Evolutionary conservation across 2,888 invertebrate genomes (phyloP).

Genomic region (Altica lythri): DNA sequence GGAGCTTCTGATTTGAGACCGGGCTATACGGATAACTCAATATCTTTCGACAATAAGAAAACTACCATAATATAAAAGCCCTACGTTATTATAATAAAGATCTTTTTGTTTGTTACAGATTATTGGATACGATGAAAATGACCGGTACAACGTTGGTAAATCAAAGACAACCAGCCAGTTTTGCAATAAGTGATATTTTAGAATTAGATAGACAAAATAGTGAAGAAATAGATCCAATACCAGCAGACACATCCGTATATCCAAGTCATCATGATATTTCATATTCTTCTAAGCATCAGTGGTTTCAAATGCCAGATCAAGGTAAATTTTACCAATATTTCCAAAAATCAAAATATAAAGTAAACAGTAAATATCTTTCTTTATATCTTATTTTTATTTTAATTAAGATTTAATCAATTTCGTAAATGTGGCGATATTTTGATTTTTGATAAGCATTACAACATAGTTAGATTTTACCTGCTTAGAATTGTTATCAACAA

Average conservation of each 20-base stretch:
- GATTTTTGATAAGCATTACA: too few relatives aligned
- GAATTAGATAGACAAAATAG: slow-evolving; percentile 75
- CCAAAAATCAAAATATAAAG: not conserved
- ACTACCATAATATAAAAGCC: too few relatives aligned
- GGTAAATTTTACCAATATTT: slow-evolving; percentile 42
- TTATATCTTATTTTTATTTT: too few relatives aligned
- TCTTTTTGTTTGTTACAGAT: slow-evolving; percentile 62
- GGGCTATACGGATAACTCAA: too few relatives aligned
- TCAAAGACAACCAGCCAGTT: slow-evolving; percentile 75
- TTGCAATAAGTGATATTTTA: slow-evolving; percentile 92
- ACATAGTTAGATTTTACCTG: too few relatives aligned
- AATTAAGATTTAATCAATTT: too few relatives aligned
- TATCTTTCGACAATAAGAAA: too few relatives aligned
- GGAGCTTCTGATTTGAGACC: too few relatives aligned
- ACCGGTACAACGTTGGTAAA: slow-evolving; percentile 59
- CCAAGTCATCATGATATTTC: slow-evolving; percentile 45
- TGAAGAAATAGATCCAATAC: slow-evolving; percentile 52
- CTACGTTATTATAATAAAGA: too few relatives aligned
- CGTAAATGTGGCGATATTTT: too few relatives aligned
- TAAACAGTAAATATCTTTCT: too few relatives aligned
- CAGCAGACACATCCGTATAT: slow-evolving; percentile 50
- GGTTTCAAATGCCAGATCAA: slow-evolving; percentile 49
- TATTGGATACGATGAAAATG: slow-evolving; percentile 83
- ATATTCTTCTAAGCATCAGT: slow-evolving; percentile 48
- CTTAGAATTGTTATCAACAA: slow-evolving; percentile 9